Evolutionary conservation across 2,888 invertebrate species (phyloP).

Genomic region (Exephanes ischioxanthus): DNA sequence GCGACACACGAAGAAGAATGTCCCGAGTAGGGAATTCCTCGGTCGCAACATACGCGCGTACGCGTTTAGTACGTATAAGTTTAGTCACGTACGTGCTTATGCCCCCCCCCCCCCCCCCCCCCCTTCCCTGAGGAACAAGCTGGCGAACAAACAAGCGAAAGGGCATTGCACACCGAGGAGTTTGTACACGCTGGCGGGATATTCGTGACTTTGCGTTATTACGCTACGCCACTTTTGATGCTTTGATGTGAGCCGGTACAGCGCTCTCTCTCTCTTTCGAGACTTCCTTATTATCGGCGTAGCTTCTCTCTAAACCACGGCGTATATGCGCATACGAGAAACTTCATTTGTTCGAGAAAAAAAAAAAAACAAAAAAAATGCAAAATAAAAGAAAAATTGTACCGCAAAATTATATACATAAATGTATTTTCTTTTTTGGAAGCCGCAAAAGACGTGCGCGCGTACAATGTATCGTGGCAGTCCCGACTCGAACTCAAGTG

Average conservation of each 20-base stretch:
- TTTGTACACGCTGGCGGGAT: neutral
- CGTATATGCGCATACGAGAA: neutral
- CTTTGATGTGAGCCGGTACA: constrained; percentile 12
- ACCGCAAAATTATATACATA: neutral
- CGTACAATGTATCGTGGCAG: neutral
- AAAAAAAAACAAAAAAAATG: neutral
- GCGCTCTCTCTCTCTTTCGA: neutral
- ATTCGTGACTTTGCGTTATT: constrained; percentile 40
- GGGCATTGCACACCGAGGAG: neutral
- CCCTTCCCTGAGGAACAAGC: too few relatives aligned
- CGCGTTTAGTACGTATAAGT: neutral
- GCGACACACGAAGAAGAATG: constrained; percentile 12
- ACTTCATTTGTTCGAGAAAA: neutral
- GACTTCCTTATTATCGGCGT: constrained; percentile 11
- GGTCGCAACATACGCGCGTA: neutral
- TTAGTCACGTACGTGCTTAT: too few relatives aligned
- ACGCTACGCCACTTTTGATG: constrained; percentile 17
- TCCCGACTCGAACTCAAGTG: too few relatives aligned
- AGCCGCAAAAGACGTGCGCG: neutral
- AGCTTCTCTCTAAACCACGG: neutral
- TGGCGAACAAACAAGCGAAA: neutral
- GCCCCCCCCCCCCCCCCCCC: too few relatives aligned
- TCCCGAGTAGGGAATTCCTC: neutral
- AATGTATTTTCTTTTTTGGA: neutral
- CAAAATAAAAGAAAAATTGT: neutral